Evolutionary conservation across 2,797 vertebrate species (phyloP).

Genomic region (Tauraco hartlaubi): DNA sequence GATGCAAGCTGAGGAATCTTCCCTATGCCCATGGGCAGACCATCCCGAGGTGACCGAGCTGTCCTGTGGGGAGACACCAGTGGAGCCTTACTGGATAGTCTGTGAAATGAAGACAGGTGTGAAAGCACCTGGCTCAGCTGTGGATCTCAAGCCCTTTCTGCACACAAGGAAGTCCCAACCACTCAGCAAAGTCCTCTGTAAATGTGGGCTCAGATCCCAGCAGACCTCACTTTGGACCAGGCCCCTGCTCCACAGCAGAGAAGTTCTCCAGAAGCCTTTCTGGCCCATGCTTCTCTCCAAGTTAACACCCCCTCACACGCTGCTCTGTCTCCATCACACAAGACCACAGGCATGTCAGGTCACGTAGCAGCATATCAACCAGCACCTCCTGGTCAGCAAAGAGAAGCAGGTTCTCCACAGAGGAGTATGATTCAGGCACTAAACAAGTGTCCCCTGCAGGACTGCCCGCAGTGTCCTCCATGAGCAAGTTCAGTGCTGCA

Average conservation of each 20-base stretch:
- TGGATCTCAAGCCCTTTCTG: not conserved
- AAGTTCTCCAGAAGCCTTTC: not conserved
- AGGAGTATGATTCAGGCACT: not conserved
- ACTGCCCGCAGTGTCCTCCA: fast-evolving
- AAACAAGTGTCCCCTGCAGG: not conserved
- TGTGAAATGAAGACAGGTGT: not conserved
- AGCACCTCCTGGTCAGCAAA: not conserved
- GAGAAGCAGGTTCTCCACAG: not conserved
- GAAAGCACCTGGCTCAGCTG: not conserved
- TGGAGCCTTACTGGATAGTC: not conserved
- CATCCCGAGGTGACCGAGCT: not conserved
- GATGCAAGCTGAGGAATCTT: fast-evolving
- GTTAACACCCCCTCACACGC: not conserved
- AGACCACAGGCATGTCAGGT: not conserved
- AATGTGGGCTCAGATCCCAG: not conserved
- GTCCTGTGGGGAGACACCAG: not conserved
- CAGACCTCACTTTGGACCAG: not conserved
- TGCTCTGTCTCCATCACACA: not conserved
- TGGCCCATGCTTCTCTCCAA: not conserved
- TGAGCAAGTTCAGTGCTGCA: not conserved
- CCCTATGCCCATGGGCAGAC: not conserved
- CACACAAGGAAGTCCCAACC: not conserved
- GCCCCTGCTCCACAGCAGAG: not conserved
- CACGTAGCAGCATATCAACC: not conserved
- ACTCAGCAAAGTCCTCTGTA: not conserved